Evolutionary conservation across 2,113 vertebrate species (phyloP), one percentile per base, ranked within the genome.

Genomic region (Gymnogyps californianus): DNA sequence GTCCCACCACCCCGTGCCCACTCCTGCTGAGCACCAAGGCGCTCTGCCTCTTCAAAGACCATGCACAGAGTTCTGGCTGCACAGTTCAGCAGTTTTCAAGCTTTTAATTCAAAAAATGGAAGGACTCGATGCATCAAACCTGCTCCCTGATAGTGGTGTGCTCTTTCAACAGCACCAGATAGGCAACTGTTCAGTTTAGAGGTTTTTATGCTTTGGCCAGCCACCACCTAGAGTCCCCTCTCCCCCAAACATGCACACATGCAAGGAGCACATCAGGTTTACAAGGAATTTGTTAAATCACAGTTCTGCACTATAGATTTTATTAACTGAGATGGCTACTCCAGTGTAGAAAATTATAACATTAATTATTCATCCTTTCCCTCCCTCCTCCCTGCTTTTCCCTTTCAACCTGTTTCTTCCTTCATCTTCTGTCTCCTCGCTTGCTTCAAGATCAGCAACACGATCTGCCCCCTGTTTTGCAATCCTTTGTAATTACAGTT

Each of bases 291-390:
- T 85, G 12, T 90, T 77, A 74, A 83, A 84, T 76, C 28, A 58
- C 0, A 2, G 29, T 61, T 94, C 66, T 90, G n/a, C 24, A 34
- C 9, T 76, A 49, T 25, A 7, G 0, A 11, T 86, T 93, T 83
- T 85, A 91, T 90, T 86, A 95, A 92, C 51, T 79, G 70, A 91
- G 47, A 76, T 44, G 44, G 49, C n/a, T 87, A 54, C 29, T 87
- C 14, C 15, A 24, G 11, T 74, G 40, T 77, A 75, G 58, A 31
- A 90, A 92, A 92, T 90, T 38, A 51, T 13, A 65, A 49, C 16
- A 77, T 87, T 81, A 89, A 88, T 95, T 95, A 80, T 87, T 93
- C 59, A 90, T 49, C 22, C 29, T 58, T 81, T 42, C 55, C 36
- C 24, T 58, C 47, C 10, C 28, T 72, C 13, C 20, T 70, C 28